A percentile compares a stretch with the other conserved stretches of the same genome.
Conservation (phyloP, 2,113 vertebrate species). For the Lagenorhynchus albirostris region DNA sequence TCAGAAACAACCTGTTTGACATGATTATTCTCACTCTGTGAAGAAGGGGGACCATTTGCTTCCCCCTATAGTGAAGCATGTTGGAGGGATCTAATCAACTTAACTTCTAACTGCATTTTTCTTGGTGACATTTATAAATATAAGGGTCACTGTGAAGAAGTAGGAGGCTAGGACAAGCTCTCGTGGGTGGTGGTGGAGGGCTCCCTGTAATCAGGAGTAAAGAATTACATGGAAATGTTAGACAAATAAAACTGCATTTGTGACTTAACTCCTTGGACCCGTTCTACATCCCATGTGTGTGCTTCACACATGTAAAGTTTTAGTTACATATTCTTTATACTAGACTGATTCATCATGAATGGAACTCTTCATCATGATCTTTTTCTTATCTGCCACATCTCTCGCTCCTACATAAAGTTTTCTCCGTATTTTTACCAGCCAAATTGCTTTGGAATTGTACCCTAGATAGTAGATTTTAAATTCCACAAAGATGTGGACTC, state of each 20-base stretch:
- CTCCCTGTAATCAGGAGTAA: background rate
- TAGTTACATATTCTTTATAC: background rate
- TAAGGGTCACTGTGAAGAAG: background rate
- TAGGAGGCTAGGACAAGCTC: background rate
- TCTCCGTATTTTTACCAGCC: background rate
- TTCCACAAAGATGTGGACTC: background rate
- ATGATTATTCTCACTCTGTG: background rate
- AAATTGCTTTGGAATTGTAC: background rate
- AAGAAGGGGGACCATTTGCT: background rate
- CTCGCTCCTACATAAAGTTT: background rate
- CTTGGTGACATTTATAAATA: background rate
- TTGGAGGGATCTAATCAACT: background rate
- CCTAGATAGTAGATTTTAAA: background rate
- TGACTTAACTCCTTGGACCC: background rate
- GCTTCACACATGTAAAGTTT: background rate
- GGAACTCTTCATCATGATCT: background rate
- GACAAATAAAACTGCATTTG: background rate
- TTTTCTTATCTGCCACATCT: background rate
- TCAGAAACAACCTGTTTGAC: background rate
- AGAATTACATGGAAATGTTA: background rate
- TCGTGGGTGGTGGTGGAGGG: too few species aligned
- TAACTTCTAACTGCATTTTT: background rate
- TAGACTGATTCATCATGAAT: background rate
- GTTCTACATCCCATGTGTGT: background rate
- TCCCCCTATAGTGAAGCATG: background rate